Conservation (phyloP, 2,888 invertebrate species). For the Macroteleia sp. region DNA sequence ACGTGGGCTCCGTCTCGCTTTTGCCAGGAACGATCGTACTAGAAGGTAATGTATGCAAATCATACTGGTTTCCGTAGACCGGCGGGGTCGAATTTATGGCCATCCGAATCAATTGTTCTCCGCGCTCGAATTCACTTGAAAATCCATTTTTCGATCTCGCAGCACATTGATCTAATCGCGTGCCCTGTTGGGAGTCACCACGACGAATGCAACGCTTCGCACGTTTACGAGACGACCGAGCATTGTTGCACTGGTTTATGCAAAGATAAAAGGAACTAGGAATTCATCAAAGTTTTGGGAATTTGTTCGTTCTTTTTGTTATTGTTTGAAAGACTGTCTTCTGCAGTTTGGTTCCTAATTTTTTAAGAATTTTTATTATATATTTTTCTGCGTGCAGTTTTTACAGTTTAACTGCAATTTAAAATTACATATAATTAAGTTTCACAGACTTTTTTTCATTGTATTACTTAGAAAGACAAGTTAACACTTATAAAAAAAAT, state of each 20-base stretch:
- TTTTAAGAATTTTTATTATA: too few species aligned
- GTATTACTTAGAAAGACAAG: too few species aligned
- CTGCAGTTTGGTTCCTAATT: too few species aligned
- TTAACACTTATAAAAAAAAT: too few species aligned
- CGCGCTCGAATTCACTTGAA: constrained; percentile 63
- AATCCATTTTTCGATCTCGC: constrained; percentile 66
- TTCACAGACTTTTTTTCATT: too few species aligned
- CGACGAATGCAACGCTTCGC: constrained; percentile 41
- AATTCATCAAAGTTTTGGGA: too few species aligned
- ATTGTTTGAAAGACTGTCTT: too few species aligned
- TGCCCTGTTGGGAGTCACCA: constrained; percentile 36
- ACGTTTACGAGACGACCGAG: constrained; percentile 42
- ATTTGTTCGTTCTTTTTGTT: too few species aligned
- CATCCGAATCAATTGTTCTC: constrained; percentile 65
- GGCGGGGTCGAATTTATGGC: constrained; percentile 61
- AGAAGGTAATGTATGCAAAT: constrained; percentile 66
- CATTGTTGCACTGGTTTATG: constrained; percentile 43
- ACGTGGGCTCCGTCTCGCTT: constrained; percentile 27
- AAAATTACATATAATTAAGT: too few species aligned
- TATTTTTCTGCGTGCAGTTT: too few species aligned
- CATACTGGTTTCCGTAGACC: constrained; percentile 63
- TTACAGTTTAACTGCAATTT: too few species aligned
- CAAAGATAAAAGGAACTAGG: constrained; percentile 46
- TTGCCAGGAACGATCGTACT: constrained; percentile 42
- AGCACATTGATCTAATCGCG: constrained; percentile 64